These are phyloP conservation scores for Palloptera scutellata DNA, from an alignment of 2,888 invertebrate genomes.

Conservation along the genomic window DNA sequence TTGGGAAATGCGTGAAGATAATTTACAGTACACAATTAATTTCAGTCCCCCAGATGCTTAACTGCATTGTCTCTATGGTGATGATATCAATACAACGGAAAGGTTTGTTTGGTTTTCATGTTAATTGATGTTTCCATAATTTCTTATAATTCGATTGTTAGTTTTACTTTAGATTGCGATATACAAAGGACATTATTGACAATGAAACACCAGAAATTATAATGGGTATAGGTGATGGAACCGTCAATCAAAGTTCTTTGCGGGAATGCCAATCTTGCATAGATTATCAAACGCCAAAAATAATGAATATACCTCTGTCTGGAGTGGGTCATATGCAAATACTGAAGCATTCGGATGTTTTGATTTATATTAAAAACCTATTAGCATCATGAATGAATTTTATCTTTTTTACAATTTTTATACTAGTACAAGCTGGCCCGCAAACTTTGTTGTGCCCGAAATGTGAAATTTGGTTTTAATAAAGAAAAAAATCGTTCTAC, in stretches of 20 bases:
- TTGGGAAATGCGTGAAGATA: constrained; percentile 91
- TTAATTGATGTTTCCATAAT: not conserved
- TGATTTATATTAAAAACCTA: constrained; percentile 70
- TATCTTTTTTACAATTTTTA: too few relatives aligned
- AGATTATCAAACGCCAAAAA: constrained; percentile 69
- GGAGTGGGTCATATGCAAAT: constrained; percentile 83
- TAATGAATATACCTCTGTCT: constrained; percentile 49
- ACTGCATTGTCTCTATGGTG: constrained; percentile 84
- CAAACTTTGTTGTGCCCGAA: too few relatives aligned
- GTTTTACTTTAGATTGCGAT: constrained; percentile 49
- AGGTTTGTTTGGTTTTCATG: constrained; percentile 65
- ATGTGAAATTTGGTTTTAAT: too few relatives aligned
- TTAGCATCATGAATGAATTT: constrained; percentile 38
- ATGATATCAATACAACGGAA: constrained; percentile 78
- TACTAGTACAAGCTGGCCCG: too few relatives aligned
- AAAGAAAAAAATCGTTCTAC: too few relatives aligned
- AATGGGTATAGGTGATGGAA: constrained; percentile 94
- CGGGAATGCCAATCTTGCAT: constrained; percentile 84
- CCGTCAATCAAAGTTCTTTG: constrained; percentile 90
- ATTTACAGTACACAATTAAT: constrained; percentile 73
- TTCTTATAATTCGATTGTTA: constrained; percentile 1
- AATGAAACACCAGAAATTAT: constrained; percentile 56
- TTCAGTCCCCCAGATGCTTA: constrained; percentile 86
- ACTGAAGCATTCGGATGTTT: constrained; percentile 70
- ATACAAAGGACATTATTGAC: constrained; percentile 53